Conservation (phyloP, 2,113 vertebrate species). For the Prietella phreatophila region DNA sequence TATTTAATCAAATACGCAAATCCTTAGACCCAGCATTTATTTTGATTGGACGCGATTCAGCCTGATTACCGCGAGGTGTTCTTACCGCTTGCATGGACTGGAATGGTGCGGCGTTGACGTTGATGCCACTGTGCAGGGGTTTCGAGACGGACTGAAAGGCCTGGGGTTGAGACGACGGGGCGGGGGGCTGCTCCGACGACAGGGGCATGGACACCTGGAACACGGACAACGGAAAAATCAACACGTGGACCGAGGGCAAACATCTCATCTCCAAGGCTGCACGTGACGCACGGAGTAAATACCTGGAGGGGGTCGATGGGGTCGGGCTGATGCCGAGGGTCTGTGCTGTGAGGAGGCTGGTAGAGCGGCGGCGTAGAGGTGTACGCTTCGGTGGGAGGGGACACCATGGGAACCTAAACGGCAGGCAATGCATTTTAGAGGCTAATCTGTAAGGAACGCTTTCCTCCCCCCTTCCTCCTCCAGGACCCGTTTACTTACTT, state of each 20-base stretch:
- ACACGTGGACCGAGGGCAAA: background rate
- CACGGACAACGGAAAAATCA: conserved; percentile 15
- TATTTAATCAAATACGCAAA: too few species aligned
- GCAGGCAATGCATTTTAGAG: background rate
- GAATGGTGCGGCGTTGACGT: conserved; percentile 98
- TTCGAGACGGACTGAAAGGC: conserved; percentile 92
- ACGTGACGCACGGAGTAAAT: conserved; percentile 17
- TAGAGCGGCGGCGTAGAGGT: conserved; percentile 78
- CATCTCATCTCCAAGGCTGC: background rate
- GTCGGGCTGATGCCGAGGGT: conserved; percentile 79
- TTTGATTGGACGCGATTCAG: too few species aligned
- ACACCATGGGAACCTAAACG: conserved; percentile 76
- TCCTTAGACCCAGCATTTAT: too few species aligned
- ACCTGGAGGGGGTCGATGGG: conserved; percentile 82
- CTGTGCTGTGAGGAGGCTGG: conserved; percentile 78
- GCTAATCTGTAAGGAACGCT: background rate
- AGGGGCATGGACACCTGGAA: conserved; percentile 85
- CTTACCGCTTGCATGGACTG: conserved; percentile 98
- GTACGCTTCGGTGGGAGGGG: conserved; percentile 80
- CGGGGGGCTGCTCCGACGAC: conserved; percentile 84
- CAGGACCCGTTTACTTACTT: conserved; percentile 71
- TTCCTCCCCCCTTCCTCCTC: too few species aligned
- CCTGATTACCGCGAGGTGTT: background rate
- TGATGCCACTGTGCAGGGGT: conserved; percentile 92
- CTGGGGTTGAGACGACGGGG: conserved; percentile 85